These are phyloP conservation scores for Nasua narica DNA, from an alignment of 2,797 vertebrate species.

Conservation along the genomic window DNA sequence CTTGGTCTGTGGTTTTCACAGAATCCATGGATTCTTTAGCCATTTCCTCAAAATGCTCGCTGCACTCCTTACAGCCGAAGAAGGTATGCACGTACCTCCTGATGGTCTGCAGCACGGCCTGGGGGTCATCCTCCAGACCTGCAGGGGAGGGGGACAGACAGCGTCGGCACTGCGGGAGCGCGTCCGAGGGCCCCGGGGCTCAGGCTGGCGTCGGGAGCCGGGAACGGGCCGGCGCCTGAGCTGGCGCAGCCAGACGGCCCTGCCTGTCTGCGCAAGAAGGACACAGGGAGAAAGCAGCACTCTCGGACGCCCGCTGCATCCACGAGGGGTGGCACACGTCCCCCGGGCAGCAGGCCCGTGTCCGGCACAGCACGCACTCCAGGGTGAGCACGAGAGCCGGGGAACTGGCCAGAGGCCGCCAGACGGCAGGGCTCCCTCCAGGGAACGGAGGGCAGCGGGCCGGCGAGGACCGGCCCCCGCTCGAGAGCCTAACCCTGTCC, in stretches of 20 bases:
- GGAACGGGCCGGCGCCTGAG: neutral
- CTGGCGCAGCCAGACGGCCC: accelerated
- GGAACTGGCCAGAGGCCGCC: neutral
- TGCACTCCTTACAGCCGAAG: constrained; percentile 93
- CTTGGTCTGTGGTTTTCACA: constrained; percentile 84
- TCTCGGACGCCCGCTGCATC: accelerated
- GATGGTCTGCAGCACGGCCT: constrained; percentile 89
- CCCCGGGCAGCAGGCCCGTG: accelerated
- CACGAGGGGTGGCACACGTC: neutral
- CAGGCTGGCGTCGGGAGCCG: accelerated
- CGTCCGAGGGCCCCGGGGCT: accelerated
- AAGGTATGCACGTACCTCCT: constrained; percentile 90
- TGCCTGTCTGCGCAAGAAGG: accelerated
- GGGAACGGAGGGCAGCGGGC: neutral
- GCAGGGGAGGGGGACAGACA: accelerated
- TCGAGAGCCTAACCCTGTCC: neutral
- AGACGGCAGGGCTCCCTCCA: neutral
- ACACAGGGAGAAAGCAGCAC: neutral
- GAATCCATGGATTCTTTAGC: constrained; percentile 84
- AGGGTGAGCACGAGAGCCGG: accelerated
- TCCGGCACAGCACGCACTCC: neutral
- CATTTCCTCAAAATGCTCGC: constrained; percentile 91
- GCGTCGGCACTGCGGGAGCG: accelerated
- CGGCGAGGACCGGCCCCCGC: neutral
- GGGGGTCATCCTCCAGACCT: constrained; percentile 88